Evolutionary conservation across 2,797 vertebrate species (phyloP), one percentile per base, ranked within the genome.

Genomic region (Denticeps clupeoides): DNA sequence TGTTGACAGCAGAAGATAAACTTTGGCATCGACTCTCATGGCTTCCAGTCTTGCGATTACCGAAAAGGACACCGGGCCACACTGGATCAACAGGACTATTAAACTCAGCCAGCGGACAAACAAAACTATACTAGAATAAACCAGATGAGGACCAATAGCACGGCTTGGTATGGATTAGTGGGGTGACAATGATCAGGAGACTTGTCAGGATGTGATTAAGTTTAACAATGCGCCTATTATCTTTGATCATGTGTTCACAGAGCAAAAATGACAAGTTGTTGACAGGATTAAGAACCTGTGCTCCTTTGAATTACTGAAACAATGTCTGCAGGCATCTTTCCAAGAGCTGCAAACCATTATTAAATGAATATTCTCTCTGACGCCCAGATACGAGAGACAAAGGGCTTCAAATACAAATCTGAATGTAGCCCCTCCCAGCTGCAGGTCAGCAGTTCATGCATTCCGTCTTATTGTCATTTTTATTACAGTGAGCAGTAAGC

Each of bases 1-100:
- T 42, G 51, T 55, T 57, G 63, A 60, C 60, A 31, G 48, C 28
- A n/a, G 37, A 21, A 60, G 65, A 70, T 69, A 68, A 69, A 62
- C 37, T 45, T 33, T 3, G 38, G 18, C 53, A 56, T 22, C 33
- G 41, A 41, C 68, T 67, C 55, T 38, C 35, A 3, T 19, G 24
- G 7, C 35, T 21, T 38, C 18, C 38, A 38, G 35, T 19, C 18
- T 19, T 33, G 18, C 18, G 10, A 10, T 19, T 19, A 21, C 35
- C 16, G 33, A 38, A 16, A 38, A 38, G 35, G 21, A 21, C 38
- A 21, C 35, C 19, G 16, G 11, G 10, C 35, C 35, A 35, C 38
- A 38, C 35, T 38, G 18, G 21, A 38, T 21, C 18, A 38, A 38
- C 35, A 38, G 21, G 18, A 38, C 38, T 21, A 35, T 38, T 38